A percentile compares a stretch with the other conserved stretches of the same genome.
These are phyloP conservation scores for Oenanthe melanoleuca DNA, from an alignment of 2,113 vertebrate genomes.

Conservation along the genomic window DNA sequence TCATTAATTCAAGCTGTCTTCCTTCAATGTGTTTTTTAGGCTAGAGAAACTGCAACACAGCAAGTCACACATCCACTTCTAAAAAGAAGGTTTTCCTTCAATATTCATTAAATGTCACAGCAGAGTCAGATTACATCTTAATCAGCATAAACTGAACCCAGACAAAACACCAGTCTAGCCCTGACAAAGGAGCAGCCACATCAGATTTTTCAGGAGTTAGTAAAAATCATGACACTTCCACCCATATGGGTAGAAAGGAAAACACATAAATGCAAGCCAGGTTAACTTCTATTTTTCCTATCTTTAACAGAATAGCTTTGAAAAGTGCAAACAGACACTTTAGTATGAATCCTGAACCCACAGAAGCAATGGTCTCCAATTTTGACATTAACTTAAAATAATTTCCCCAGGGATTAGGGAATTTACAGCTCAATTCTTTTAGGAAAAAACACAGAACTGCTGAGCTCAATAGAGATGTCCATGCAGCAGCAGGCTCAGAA, in stretches of 20 bases:
- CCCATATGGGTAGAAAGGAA: not conserved
- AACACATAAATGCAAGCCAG: not conserved
- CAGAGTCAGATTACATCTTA: not conserved
- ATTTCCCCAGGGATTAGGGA: not conserved
- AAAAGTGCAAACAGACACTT: not conserved
- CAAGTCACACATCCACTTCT: not conserved
- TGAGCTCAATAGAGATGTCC: not conserved
- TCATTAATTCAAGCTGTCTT: not conserved
- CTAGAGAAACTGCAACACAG: not conserved
- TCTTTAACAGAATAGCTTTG: not conserved
- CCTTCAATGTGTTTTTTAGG: not conserved
- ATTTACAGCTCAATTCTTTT: not conserved
- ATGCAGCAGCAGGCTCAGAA: not conserved
- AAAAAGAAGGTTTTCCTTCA: not conserved
- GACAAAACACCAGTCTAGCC: not conserved
- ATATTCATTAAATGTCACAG: not conserved
- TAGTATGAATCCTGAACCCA: not conserved
- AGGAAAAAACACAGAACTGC: not conserved
- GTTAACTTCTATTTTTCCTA: not conserved
- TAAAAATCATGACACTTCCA: not conserved
- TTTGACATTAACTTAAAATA: not conserved
- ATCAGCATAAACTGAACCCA: not conserved
- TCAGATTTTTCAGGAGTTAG: not conserved
- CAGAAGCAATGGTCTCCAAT: not conserved
- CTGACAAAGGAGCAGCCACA: not conserved